Base-by-base conservation (phyloP, 2,888 invertebrate species). In the Acanthacorydalis orientalis region DNA sequence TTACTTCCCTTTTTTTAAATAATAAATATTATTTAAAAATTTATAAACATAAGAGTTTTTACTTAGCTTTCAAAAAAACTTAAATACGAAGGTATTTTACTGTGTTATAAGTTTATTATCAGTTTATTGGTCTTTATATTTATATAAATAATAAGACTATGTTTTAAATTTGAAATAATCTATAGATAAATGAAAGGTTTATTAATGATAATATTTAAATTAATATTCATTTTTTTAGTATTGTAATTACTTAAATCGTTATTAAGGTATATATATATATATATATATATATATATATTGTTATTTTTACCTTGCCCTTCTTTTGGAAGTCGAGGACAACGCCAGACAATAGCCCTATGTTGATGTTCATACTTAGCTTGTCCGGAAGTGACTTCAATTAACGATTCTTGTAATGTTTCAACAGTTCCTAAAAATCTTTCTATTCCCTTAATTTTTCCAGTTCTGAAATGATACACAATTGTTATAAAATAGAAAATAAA, bases 301-400 rank as follows among this genome's bases (percentile, higher is more conserved):
- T 4, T 23, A 23, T 23, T 23, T 23, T 6, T 62, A 91, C 95
- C 97, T 77, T 98, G 96, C 54, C 97, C 96, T 68, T 97, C 93
- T 67, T 97, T 97, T 48, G 98, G 98, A 58, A 99, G 74, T 46
- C 96, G 74, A 8, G 93, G 86, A 75, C 98, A 96, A 56, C 98
- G 76, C 98, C 98, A 98, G 32, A 99, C 97, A 57, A 98, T 89
- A 49, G 96, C 82, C 53, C 89, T 77, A 69, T 95, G 95, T 62
- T 96, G 91, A 70, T 97, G 96, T 68, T 98, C 97, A 68, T 98
- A 98, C 70, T 98, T 98, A 49, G 98, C 97, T 64, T 90, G 81
- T 43, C 93, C 95, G 1, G 92, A 92, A 10, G 96, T 95, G 7
- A 91, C 91, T 67, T 95, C 95, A 64, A 96, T 93, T 31, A 95